Evolutionary conservation across 2,888 invertebrate species (phyloP).

Genomic region (Sipha maydis): DNA sequence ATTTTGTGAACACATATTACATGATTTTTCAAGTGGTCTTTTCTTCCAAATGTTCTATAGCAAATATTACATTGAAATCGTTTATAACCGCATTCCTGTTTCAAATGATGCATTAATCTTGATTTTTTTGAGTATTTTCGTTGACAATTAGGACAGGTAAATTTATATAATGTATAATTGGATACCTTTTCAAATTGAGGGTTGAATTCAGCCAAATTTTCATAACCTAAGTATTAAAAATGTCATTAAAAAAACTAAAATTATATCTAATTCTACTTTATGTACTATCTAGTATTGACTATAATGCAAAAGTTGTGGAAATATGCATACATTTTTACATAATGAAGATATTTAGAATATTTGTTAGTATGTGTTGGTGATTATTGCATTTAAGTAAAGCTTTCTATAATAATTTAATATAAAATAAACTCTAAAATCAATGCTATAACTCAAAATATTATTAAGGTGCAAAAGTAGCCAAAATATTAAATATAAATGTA

Average conservation of each 20-base stretch:
- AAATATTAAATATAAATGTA: too few species aligned
- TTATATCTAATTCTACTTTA: too few species aligned
- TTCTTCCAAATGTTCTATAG: constrained; percentile 63
- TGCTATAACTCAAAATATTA: too few species aligned
- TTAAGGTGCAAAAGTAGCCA: too few species aligned
- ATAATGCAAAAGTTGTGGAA: not conserved
- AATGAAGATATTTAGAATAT: not conserved
- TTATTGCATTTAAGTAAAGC: too few species aligned
- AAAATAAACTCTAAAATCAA: too few species aligned
- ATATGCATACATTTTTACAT: not conserved
- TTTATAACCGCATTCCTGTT: constrained; percentile 68
- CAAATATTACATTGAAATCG: constrained; percentile 68
- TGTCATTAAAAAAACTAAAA: not conserved
- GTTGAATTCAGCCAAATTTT: not conserved
- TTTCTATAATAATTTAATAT: too few species aligned
- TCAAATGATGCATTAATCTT: constrained; percentile 66
- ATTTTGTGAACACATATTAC: constrained; percentile 58
- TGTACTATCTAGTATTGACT: too few species aligned
- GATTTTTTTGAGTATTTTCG: constrained; percentile 65
- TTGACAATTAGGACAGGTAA: constrained; percentile 65
- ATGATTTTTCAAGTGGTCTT: constrained; percentile 64
- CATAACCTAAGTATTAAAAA: constrained; percentile 4
- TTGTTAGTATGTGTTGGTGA: too few species aligned
- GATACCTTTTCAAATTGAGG: not conserved
- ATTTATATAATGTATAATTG: constrained; percentile 26